phyloP scores from a whole-genome alignment of 2,113 vertebrate species.

The Tachuris rubrigastra region DNA sequence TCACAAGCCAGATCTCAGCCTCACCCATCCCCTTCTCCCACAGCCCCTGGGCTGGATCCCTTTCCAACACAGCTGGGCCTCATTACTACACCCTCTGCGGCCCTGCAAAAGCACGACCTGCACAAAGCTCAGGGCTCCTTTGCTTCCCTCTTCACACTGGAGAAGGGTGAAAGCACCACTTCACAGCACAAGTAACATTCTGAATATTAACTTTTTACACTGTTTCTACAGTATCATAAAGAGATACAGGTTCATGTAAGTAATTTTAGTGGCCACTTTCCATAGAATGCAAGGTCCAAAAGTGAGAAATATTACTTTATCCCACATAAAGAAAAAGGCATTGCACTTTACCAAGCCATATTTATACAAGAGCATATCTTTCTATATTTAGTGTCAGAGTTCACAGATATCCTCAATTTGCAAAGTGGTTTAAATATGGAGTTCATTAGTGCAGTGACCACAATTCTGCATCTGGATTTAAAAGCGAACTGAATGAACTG shows the following conservation, averaged over 20 bases:
- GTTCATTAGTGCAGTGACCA: constrained; percentile 12
- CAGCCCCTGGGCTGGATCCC: fast-evolving
- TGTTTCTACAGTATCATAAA: background rate
- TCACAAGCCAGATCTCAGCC: background rate
- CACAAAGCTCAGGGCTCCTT: background rate
- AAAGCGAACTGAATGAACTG: background rate
- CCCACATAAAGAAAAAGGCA: background rate
- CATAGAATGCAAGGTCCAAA: background rate
- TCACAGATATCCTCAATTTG: background rate
- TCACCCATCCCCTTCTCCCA: background rate
- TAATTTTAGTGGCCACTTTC: background rate
- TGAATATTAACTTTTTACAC: background rate
- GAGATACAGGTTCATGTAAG: background rate
- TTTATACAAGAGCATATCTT: background rate
- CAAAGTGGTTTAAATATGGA: background rate
- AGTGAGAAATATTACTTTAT: background rate
- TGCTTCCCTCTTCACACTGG: background rate
- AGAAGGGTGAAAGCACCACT: constrained; percentile 41
- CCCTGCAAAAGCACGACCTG: background rate
- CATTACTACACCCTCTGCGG: background rate
- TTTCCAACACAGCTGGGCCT: background rate
- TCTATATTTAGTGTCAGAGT: background rate
- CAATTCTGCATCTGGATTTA: background rate
- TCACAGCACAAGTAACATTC: background rate
- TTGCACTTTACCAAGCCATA: background rate